Conservation (phyloP, 2,113 vertebrate genomes). For the Toxotes jaculatrix region DNA sequence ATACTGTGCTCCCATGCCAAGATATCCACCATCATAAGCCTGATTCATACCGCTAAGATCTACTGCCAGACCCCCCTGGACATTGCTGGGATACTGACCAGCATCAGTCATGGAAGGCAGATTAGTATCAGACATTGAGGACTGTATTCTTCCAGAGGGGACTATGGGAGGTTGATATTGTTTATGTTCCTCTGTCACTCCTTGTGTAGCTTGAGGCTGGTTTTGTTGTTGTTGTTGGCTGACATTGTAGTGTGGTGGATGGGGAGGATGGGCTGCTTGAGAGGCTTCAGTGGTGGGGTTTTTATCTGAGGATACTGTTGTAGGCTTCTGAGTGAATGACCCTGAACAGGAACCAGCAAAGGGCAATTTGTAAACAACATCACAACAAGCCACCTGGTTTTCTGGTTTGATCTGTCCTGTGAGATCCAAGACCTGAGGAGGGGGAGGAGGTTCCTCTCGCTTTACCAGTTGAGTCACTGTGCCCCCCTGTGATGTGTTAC, state of each 20-base stretch:
- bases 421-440: constrained; percentile 91
- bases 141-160: constrained; percentile 88
- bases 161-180: constrained; percentile 80
- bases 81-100: constrained; percentile 86
- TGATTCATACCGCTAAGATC: constrained; percentile 94
- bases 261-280: constrained; percentile 76
- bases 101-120: constrained; percentile 86
- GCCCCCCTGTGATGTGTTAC: constrained; percentile 79
- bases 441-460: constrained; percentile 82
- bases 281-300: constrained; percentile 68
- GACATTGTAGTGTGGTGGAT: constrained; percentile 78
- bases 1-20: constrained; percentile 93
- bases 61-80: constrained; percentile 89
- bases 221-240: constrained; percentile 78
- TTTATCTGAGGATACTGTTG: constrained; percentile 86
- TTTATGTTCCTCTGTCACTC: constrained; percentile 87
- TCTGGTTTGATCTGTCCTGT: constrained; percentile 92
- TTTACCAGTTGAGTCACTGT: constrained; percentile 93
- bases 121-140: constrained; percentile 97
- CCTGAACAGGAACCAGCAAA: constrained; percentile 93
- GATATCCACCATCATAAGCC: constrained; percentile 89
- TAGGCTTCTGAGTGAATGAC: constrained; percentile 88
- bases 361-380: constrained; percentile 97
- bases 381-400: constrained; percentile 95
- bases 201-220: constrained; percentile 78